Conservation (phyloP, 2,797 vertebrate species). For the Sternarchorhynchus goeldii region DNA sequence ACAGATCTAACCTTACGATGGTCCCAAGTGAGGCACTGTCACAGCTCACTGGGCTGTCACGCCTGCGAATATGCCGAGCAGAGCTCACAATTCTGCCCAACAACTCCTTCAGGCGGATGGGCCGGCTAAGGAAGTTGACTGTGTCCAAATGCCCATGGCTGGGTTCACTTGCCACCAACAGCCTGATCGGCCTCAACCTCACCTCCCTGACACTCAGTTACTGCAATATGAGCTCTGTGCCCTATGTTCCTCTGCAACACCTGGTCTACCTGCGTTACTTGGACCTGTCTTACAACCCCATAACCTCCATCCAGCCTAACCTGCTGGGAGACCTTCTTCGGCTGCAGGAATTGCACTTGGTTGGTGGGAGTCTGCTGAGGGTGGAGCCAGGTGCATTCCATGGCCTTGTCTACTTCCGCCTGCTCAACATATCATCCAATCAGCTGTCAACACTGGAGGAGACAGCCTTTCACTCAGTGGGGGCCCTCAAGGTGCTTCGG, state of each 20-base stretch:
- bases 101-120: constrained; percentile 74
- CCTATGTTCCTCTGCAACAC: constrained; percentile 77
- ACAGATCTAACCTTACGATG: constrained; percentile 81
- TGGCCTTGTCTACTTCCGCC: constrained; percentile 71
- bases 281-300: constrained; percentile 87
- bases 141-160: constrained; percentile 78
- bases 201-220: constrained; percentile 79
- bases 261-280: constrained; percentile 81
- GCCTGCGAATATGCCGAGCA: constrained; percentile 73
- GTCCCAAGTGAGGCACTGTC: constrained; percentile 79
- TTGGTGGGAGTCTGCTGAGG: constrained; percentile 71
- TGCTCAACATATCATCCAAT: constrained; percentile 83
- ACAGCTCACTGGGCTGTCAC: constrained; percentile 69
- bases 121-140: constrained; percentile 74
- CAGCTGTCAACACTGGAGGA: constrained; percentile 79
- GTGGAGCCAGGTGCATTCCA: constrained; percentile 79
- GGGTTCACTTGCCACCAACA: constrained; percentile 74
- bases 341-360: constrained; percentile 82
- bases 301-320: constrained; percentile 71
- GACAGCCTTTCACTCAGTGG: constrained; percentile 75
- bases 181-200: constrained; percentile 83
- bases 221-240: constrained; percentile 79
- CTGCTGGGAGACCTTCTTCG: constrained; percentile 73
- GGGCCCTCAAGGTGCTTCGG: constrained; percentile 73
- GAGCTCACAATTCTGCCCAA: constrained; percentile 72